Conservation (phyloP, 2,797 vertebrate genomes). For the Artibeus jamaicensis region DNA sequence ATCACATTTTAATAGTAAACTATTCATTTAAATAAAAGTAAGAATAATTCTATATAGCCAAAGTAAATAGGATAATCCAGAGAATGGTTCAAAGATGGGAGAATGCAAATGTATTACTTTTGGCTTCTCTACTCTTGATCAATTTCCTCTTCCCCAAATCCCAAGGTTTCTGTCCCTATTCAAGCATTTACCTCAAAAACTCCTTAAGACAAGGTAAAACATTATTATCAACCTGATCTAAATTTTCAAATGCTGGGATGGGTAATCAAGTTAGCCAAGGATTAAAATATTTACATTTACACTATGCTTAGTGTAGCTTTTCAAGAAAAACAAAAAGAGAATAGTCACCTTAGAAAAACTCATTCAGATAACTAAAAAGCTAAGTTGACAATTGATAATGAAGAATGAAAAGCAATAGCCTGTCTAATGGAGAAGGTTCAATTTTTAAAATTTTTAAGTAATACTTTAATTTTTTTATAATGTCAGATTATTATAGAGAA, state of each 20-base stretch:
- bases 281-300: neutral
- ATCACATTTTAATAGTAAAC: neutral
- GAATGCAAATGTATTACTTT: neutral
- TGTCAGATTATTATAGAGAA: neutral
- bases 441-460: neutral
- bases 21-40: neutral
- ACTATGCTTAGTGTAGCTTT: neutral
- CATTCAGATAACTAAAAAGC: neutral
- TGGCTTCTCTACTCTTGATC: neutral
- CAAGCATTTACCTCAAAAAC: neutral
- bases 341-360: neutral
- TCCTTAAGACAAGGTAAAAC: neutral
- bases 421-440: neutral
- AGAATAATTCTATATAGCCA: neutral
- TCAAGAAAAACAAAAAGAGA: neutral
- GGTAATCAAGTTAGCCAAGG: neutral
- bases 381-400: neutral
- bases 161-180: neutral
- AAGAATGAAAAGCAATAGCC: neutral
- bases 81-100: neutral
- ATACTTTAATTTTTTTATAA: neutral
- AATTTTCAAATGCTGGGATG: neutral
- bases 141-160: neutral
- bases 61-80: neutral
- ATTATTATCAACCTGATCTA: neutral